phyloP scores from a whole-genome alignment of 2,888 invertebrate species.

The Drosophila silvestris region DNA sequence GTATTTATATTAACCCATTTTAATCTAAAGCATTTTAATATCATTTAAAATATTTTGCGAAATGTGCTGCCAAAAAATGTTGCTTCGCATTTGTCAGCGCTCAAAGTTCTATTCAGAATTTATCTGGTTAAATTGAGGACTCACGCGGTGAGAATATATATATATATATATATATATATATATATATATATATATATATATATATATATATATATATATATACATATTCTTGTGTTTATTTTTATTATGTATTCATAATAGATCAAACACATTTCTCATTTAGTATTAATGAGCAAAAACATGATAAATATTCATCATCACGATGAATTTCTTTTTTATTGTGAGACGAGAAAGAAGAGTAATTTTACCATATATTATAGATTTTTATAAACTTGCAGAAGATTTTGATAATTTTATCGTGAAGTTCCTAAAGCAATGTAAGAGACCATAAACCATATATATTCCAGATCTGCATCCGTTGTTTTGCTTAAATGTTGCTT shows the following conservation, averaged over 20 bases:
- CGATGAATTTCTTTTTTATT: neutral
- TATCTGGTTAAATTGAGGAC: neutral
- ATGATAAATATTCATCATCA: neutral
- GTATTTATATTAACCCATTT: conserved; percentile 23
- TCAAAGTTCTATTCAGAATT: conserved; percentile 10
- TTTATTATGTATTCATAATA: neutral
- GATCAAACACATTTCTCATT: neutral
- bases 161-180: neutral
- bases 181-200: neutral
- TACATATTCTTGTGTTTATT: neutral
- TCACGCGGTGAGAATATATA: neutral
- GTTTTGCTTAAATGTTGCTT: too few species aligned
- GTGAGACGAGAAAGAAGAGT: neutral
- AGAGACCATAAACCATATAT: neutral
- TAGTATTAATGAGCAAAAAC: neutral
- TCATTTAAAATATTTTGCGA: conserved; percentile 35
- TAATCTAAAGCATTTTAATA: conserved; percentile 36
- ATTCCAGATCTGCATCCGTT: too few species aligned
- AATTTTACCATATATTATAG: neutral
- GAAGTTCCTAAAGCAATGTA: neutral
- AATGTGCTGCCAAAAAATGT: conserved; percentile 37
- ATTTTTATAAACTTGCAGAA: neutral
- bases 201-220: neutral
- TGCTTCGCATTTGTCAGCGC: neutral
- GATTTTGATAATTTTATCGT: neutral